phyloP scores from a whole-genome alignment of 2,888 invertebrate genomes.

The Euplexia lucipara region DNA sequence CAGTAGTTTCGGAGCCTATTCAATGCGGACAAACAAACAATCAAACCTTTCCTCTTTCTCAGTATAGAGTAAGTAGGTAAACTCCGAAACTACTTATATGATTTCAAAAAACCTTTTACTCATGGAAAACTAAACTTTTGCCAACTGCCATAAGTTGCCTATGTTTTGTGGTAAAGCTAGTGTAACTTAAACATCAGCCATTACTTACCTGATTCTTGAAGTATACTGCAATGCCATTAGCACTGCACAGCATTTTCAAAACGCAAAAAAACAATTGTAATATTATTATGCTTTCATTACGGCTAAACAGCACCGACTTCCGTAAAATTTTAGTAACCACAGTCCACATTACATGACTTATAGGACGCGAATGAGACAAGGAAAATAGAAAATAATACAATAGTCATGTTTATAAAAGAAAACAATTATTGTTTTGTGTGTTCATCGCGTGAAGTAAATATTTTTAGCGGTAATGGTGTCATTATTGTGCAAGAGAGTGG shows the following conservation, averaged over 20 bases:
- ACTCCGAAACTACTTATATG: too few relatives aligned
- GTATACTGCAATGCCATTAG: conserved; percentile 19
- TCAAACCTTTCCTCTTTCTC: too few relatives aligned
- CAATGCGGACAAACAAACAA: too few relatives aligned
- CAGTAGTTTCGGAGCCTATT: too few relatives aligned
- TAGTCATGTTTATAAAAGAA: conserved; percentile 32
- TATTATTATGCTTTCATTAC: conserved; percentile 43
- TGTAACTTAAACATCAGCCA: too few relatives aligned
- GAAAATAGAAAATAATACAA: conserved; percentile 9
- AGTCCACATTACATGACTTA: conserved; percentile 42
- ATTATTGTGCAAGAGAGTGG: too few relatives aligned
- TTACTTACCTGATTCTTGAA: conserved; percentile 45
- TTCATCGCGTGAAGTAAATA: too few relatives aligned
- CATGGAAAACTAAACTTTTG: too few relatives aligned
- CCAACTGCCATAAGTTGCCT: too few relatives aligned
- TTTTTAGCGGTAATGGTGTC: conserved; percentile 1
- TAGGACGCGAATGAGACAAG: conserved; percentile 19
- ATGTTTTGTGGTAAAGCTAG: too few relatives aligned
- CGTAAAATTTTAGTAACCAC: conserved; percentile 13
- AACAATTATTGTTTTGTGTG: not conserved
- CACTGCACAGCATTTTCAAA: conserved; percentile 42
- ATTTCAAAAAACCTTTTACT: too few relatives aligned
- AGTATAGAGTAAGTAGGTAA: too few relatives aligned
- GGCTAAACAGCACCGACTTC: conserved; percentile 12
- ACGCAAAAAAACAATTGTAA: conserved; percentile 28